Percentiles rank a stretch among this genome's conserved stretches.
These are phyloP conservation scores for Notothenia rossii DNA, from an alignment of 2,113 vertebrate genomes.

Conservation along the genomic window DNA sequence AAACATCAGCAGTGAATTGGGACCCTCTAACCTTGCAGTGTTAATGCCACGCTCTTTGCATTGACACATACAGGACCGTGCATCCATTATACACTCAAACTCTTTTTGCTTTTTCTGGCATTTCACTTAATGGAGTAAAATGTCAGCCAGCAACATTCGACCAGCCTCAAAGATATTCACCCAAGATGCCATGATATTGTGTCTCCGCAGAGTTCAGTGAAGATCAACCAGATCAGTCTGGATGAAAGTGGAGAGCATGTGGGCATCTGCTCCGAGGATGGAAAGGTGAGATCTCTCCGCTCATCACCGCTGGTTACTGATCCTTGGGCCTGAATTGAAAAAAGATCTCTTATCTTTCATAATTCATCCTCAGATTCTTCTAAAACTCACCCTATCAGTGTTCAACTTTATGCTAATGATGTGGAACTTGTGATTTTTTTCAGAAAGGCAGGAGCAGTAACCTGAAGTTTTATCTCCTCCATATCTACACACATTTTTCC, in stretches of 20 bases:
- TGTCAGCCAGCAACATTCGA: constrained; percentile 55
- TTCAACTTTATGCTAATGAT: constrained; percentile 65
- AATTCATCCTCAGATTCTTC: constrained; percentile 57
- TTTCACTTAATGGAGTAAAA: constrained; percentile 61
- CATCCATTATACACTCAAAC: constrained; percentile 27
- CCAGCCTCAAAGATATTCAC: constrained; percentile 40
- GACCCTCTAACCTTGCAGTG: constrained; percentile 13
- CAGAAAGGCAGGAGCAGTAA: constrained; percentile 35
- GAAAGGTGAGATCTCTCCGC: constrained; percentile 89
- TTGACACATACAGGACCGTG: constrained; percentile 32
- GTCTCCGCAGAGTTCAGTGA: constrained; percentile 91
- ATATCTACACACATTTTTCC: constrained; percentile 53
- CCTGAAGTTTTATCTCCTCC: constrained; percentile 57
- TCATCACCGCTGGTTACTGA: constrained; percentile 58
- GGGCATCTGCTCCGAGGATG: constrained; percentile 98
- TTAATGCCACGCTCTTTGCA: constrained; percentile 34
- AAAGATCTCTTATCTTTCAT: constrained; percentile 61
- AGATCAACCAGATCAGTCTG: constrained; percentile 99
- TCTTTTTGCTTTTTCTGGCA: constrained; percentile 29
- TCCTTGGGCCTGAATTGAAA: constrained; percentile 38
- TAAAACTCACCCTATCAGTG: constrained; percentile 62
- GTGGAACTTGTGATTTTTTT: constrained; percentile 26
- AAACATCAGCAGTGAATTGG: constrained; percentile 11
- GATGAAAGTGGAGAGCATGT: constrained; percentile 98
- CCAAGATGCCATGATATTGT: constrained; percentile 64